These are phyloP conservation scores for Pogonomyrmex barbatus DNA, from an alignment of 1,140 invertebrate species.

Conservation along the genomic window DNA sequence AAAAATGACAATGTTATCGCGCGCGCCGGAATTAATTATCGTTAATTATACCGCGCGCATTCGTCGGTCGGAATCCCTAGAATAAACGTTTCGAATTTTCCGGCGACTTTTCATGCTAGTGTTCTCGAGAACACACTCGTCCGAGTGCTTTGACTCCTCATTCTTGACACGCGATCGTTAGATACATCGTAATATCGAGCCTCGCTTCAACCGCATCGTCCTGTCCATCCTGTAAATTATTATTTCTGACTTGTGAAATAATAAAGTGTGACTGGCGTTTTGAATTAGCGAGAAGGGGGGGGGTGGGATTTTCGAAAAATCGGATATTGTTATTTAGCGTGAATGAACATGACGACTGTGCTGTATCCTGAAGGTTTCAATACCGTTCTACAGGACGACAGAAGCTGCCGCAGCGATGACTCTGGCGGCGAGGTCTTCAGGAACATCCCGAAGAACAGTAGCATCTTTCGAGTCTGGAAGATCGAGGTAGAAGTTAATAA, in stretches of 20 bases:
- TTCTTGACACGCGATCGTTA: not conserved
- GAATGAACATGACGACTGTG: constrained; percentile 25
- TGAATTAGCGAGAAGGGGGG: not conserved
- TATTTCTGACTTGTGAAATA: not conserved
- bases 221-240: not conserved
- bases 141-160: not conserved
- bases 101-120: not conserved
- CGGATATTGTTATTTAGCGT: not conserved
- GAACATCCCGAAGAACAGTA: constrained; percentile 90
- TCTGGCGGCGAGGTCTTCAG: constrained; percentile 88
- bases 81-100: not conserved
- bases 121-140: not conserved
- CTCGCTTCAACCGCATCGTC: not conserved
- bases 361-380: constrained; percentile 49
- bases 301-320: not conserved
- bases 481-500: constrained; percentile 88
- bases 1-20: constrained; percentile 33
- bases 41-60: not conserved
- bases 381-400: constrained; percentile 79
- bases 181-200: not conserved
- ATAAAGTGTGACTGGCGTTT: not conserved
- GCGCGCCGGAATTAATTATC: constrained; percentile 27
- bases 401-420: constrained; percentile 82
- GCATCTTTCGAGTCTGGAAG: constrained; percentile 93
- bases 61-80: not conserved